phyloP scores from a whole-genome alignment of 2,797 vertebrate species.

The Sylvilagus floridanus region DNA sequence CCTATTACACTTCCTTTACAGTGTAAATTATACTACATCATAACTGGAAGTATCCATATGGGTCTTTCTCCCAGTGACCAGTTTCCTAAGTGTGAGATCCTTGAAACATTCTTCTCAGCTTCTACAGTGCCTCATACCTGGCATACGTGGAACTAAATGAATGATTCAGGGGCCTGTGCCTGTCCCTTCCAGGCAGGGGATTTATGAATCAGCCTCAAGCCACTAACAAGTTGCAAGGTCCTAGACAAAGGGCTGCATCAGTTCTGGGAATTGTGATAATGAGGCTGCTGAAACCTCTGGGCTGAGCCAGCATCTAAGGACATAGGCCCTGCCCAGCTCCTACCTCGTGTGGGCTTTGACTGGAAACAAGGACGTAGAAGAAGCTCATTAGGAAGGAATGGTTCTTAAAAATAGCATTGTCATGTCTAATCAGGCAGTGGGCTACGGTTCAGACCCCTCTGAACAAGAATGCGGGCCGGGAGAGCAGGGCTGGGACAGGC shows the following conservation, averaged over 20 bases:
- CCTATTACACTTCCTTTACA: neutral
- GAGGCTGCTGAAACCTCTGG: constrained; percentile 72
- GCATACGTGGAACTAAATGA: neutral
- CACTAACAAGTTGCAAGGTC: constrained; percentile 72
- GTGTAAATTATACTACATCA: neutral
- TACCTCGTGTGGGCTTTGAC: constrained; percentile 65
- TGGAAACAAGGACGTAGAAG: constrained; percentile 64
- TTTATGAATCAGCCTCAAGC: constrained; percentile 62
- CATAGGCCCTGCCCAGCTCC: constrained; percentile 66
- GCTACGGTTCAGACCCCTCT: constrained; percentile 55
- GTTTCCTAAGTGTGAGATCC: neutral
- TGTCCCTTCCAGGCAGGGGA: neutral
- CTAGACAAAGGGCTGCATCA: constrained; percentile 46
- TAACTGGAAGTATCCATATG: neutral
- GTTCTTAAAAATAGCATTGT: constrained; percentile 67
- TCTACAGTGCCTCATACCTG: neutral
- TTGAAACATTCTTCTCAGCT: neutral
- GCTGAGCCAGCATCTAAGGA: constrained; percentile 76
- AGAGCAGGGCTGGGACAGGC: constrained; percentile 3
- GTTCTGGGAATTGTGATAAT: constrained; percentile 77
- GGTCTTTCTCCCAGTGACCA: neutral
- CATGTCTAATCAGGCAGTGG: constrained; percentile 65
- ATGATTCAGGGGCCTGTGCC: neutral
- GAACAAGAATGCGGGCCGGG: constrained; percentile 44
- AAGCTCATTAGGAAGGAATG: constrained; percentile 77